Evolutionary conservation across 2,888 invertebrate genomes (phyloP).

Genomic region (Melitaea athalia): DNA sequence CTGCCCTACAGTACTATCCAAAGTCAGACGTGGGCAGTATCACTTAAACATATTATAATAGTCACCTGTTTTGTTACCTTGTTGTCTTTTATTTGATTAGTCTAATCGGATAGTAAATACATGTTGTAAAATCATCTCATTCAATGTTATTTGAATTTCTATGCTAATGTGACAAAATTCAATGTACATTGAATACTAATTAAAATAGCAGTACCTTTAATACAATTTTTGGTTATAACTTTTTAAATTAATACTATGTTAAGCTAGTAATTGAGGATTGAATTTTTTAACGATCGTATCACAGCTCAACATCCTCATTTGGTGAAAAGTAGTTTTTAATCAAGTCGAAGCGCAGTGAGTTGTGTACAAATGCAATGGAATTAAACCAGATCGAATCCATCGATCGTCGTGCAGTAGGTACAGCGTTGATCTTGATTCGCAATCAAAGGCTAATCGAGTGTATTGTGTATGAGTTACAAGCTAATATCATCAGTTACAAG

Average conservation of each 20-base stretch:
- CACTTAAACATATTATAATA: too few species aligned
- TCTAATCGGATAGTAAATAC: not conserved
- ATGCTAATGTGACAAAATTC: not conserved
- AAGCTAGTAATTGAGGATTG: not conserved
- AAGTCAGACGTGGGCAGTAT: too few species aligned
- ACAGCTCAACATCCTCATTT: conserved; percentile 15
- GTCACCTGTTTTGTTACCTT: too few species aligned
- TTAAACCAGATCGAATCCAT: conserved; percentile 24
- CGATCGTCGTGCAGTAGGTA: conserved; percentile 5
- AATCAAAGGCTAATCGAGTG: conserved; percentile 15
- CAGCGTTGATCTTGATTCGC: conserved; percentile 13
- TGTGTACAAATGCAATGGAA: conserved; percentile 34
- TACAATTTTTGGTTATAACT: too few species aligned
- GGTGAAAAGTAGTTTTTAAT: conserved; percentile 33
- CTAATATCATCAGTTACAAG: not conserved
- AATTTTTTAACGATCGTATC: not conserved
- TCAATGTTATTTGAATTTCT: not conserved
- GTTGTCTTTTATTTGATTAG: too few species aligned
- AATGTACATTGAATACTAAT: not conserved
- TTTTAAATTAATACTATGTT: not conserved
- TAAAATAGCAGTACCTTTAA: too few species aligned
- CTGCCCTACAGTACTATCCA: too few species aligned
- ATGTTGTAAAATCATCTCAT: not conserved
- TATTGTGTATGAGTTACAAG: not conserved
- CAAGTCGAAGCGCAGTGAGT: conserved; percentile 23